These are phyloP conservation scores for Lymantria dispar DNA, from an alignment of 2,888 invertebrate genomes.

Conservation along the genomic window DNA sequence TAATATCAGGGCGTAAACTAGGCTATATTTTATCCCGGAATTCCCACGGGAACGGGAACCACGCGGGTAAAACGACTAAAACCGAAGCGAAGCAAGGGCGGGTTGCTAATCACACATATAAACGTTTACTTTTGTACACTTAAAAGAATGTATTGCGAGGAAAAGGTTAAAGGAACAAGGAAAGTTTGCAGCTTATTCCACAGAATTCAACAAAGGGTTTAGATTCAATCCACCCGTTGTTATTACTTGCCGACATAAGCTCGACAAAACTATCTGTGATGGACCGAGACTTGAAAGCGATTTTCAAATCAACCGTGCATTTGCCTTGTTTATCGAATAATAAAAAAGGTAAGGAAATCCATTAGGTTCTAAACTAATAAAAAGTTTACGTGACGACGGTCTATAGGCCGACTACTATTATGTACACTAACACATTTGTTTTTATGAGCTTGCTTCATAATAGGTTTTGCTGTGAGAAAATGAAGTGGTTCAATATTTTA, in stretches of 20 bases:
- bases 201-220: slow-evolving; percentile 35
- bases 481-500: slow-evolving; percentile 54
- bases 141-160: slow-evolving; percentile 33
- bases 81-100: too few relatives aligned
- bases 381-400: slow-evolving; percentile 41
- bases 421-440: slow-evolving; percentile 39
- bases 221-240: slow-evolving; percentile 27
- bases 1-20: too few relatives aligned
- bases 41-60: too few relatives aligned
- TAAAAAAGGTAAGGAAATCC: slow-evolving; percentile 40
- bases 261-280: neutral
- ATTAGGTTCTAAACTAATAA: slow-evolving; percentile 44
- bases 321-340: slow-evolving; percentile 43
- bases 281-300: slow-evolving; percentile 44
- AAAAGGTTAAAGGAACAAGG: slow-evolving; percentile 45
- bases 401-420: slow-evolving; percentile 24
- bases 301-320: slow-evolving; percentile 43
- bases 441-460: slow-evolving; percentile 44
- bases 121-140: slow-evolving; percentile 3
- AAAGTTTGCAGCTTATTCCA: slow-evolving; percentile 46
- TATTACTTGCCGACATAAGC: slow-evolving; percentile 10
- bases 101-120: slow-evolving; percentile 5
- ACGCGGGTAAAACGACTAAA: too few relatives aligned
- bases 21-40: too few relatives aligned
- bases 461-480: slow-evolving; percentile 43